Evolutionary conservation across 2,113 vertebrate species (phyloP).

Genomic region (Sphyrna mokarran): DNA sequence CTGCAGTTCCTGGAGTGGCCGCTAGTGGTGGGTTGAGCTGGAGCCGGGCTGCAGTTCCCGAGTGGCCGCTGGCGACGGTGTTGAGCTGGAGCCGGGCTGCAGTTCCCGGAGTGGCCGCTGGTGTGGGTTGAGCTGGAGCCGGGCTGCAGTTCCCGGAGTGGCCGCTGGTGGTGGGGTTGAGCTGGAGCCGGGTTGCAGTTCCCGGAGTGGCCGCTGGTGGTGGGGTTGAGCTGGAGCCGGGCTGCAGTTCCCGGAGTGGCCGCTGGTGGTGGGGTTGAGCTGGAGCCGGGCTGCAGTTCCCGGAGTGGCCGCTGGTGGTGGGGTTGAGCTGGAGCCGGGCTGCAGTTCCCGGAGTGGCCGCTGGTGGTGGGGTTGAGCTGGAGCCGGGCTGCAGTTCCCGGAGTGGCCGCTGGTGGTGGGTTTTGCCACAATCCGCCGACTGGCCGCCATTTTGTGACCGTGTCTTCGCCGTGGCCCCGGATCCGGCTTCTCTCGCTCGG

Average conservation of each 20-base stretch:
- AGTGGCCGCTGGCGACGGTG: not conserved
- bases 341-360: not conserved
- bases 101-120: not conserved
- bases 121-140: not conserved
- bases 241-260: not conserved
- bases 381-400: not conserved
- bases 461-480: conserved; percentile 28
- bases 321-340: not conserved
- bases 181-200: too few species aligned
- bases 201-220: not conserved
- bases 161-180: not conserved
- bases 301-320: not conserved
- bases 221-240: not conserved
- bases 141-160: not conserved
- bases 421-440: too few species aligned
- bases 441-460: conserved; percentile 26
- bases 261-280: not conserved
- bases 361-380: not conserved
- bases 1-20: not conserved
- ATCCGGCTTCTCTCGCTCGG: conserved; percentile 25
- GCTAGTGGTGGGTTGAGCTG: too few species aligned
- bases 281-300: not conserved
- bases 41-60: too few species aligned
- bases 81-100: not conserved
- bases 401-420: not conserved